Base-by-base conservation (phyloP, 2,797 vertebrate species). In the Sardinella longiceps region DNA sequence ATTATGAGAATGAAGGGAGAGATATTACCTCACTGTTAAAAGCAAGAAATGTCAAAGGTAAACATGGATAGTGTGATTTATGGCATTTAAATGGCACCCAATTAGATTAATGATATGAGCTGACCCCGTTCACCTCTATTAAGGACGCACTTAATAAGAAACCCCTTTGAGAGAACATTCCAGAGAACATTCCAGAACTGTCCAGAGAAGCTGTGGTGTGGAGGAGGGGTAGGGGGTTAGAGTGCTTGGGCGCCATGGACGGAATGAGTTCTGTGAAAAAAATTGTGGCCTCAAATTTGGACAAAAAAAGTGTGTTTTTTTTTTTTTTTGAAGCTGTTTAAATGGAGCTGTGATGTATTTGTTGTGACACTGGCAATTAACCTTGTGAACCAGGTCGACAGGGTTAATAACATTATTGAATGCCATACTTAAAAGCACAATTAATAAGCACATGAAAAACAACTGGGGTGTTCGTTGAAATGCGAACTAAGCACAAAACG, bases 11-110 rank as follows among this genome's bases (percentile, higher is more conserved):
- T 81, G 90, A 89, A 83, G 80, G 37, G 85, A 90, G 84, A 90
- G 85, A 91, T 90, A 90, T 92, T 86, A 88, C 85, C 88, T 85
- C 83, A 80, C 87, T 88, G 90, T 88, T 91, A 90, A 92, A 91
- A 90, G 91, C 90, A 91, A 91, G 81, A 83, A 85, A 93, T 88
- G 90, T 92, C 90, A 91, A 93, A 92, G 85, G 90, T 94, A 94
- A 95, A 95, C 92, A 94, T 92, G 89, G 89, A 87, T 82, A 88
- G 85, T 88, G 83, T 91, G 89, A 95, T 94, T 88, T 89, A 92
- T 92, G 89, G 91, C 86, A 89, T 92, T 90, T 90, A 92, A 93
- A 93, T 89, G 87, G 89, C 86, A 87, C 80, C 85, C 83, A 90
- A 88, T 92, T 90, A 89, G 88, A 93, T 91, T 91, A 91, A 93